A percentile compares a stretch with the other conserved stretches of the same genome.
Evolutionary conservation across 2,113 vertebrate species (phyloP).

Genomic region (Cheilinus undulatus): DNA sequence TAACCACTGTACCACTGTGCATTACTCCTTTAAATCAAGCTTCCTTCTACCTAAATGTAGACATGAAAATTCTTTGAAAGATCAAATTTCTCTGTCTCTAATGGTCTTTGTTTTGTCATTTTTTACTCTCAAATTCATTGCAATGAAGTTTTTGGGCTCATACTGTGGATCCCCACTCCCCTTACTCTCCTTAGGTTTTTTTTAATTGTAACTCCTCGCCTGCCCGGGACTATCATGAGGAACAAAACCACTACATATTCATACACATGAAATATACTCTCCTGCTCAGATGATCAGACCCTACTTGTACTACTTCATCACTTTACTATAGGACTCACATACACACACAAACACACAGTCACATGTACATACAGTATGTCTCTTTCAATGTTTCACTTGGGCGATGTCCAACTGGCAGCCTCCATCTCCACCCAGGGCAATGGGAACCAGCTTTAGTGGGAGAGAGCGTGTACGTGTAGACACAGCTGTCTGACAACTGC

Average conservation of each 20-base stretch:
- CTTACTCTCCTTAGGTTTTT: background rate
- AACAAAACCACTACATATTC: background rate
- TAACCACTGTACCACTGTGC: no score
- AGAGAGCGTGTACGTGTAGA: constrained; percentile 15
- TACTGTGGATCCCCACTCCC: no score
- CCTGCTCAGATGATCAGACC: background rate
- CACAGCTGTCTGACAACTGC: constrained; percentile 49
- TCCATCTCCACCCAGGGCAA: constrained; percentile 45
- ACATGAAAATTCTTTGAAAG: no score
- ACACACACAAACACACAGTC: constrained; percentile 12
- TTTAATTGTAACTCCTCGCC: background rate
- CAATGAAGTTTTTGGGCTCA: no score
- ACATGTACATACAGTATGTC: background rate
- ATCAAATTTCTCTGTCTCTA: no score
- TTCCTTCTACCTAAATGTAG: no score
- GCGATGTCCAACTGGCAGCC: constrained; percentile 35
- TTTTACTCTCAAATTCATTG: no score
- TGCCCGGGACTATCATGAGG: background rate
- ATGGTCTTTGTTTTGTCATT: no score
- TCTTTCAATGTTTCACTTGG: constrained; percentile 49
- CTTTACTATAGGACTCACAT: background rate
- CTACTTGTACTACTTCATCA: constrained; percentile 1
- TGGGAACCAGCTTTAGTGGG: constrained; percentile 49
- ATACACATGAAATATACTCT: background rate
- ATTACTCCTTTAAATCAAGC: no score